phyloP scores from a whole-genome alignment of 2,113 vertebrate genomes.

The Piaya cayana region DNA sequence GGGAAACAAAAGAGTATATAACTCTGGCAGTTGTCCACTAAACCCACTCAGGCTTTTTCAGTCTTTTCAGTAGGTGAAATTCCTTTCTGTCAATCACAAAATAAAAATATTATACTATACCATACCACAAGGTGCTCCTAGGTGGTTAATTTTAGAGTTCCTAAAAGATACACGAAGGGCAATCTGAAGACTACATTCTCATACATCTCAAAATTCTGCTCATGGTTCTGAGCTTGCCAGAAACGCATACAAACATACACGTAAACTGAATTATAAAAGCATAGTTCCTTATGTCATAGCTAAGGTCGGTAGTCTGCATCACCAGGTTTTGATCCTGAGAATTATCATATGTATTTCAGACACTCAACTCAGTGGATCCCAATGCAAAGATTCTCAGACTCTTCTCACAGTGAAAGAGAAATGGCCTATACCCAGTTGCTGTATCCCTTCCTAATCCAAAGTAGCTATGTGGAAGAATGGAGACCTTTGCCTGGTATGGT shows the following conservation, averaged over 20 bases:
- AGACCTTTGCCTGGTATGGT: background rate
- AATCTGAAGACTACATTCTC: background rate
- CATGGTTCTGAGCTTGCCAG: background rate
- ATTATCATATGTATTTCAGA: background rate
- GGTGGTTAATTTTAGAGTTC: background rate
- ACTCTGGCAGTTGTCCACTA: background rate
- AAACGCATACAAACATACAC: background rate
- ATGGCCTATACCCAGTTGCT: background rate
- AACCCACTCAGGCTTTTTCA: background rate
- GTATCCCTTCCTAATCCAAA: background rate
- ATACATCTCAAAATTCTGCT: background rate
- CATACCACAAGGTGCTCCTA: background rate
- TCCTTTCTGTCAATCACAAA: background rate
- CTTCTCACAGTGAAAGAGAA: background rate
- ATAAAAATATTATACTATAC: background rate
- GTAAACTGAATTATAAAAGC: background rate
- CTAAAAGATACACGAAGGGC: background rate
- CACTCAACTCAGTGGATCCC: rapidly evolving
- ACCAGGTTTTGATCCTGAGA: background rate
- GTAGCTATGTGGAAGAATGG: background rate
- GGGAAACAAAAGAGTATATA: background rate
- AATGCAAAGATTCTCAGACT: background rate
- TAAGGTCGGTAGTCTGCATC: background rate
- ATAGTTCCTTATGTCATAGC: background rate
- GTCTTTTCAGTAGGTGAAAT: background rate